These are phyloP conservation scores for Heliconius erato DNA, from an alignment of 2,888 invertebrate species.

Conservation along the genomic window DNA sequence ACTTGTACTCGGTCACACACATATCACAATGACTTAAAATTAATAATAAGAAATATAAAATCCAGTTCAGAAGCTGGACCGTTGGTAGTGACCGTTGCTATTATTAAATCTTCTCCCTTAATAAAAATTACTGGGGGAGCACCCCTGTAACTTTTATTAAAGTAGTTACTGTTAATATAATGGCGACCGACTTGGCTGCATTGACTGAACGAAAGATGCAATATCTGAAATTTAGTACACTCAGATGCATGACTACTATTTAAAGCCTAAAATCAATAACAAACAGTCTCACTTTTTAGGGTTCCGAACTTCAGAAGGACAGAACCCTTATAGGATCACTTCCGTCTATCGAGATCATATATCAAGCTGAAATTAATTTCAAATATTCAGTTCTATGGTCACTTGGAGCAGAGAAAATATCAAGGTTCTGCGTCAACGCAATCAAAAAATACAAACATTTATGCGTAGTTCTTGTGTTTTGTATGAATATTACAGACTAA, in stretches of 20 bases:
- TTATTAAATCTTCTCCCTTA: conserved; percentile 2
- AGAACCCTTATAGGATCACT: too few species aligned
- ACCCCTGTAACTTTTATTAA: not conserved
- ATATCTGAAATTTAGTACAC: not conserved
- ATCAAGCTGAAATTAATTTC: too few species aligned
- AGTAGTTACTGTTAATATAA: not conserved
- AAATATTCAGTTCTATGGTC: too few species aligned
- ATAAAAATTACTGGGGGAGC: not conserved
- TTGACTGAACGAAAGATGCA: not conserved
- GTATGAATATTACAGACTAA: too few species aligned
- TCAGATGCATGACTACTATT: not conserved
- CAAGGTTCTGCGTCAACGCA: too few species aligned
- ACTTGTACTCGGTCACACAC: not conserved
- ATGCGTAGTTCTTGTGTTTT: too few species aligned
- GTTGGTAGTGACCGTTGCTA: not conserved
- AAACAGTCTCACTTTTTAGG: not conserved
- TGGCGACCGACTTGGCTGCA: not conserved
- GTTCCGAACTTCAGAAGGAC: too few species aligned
- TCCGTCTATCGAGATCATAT: too few species aligned
- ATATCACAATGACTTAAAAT: not conserved
- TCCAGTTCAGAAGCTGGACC: not conserved
- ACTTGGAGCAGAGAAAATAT: too few species aligned
- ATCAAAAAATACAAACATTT: too few species aligned
- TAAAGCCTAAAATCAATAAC: not conserved
- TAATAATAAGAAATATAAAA: conserved; percentile 1